A percentile compares a stretch with the other conserved stretches of the same genome.
These are phyloP conservation scores for Lacerta viridis DNA, from an alignment of 2,797 vertebrate genomes.

Conservation along the genomic window DNA sequence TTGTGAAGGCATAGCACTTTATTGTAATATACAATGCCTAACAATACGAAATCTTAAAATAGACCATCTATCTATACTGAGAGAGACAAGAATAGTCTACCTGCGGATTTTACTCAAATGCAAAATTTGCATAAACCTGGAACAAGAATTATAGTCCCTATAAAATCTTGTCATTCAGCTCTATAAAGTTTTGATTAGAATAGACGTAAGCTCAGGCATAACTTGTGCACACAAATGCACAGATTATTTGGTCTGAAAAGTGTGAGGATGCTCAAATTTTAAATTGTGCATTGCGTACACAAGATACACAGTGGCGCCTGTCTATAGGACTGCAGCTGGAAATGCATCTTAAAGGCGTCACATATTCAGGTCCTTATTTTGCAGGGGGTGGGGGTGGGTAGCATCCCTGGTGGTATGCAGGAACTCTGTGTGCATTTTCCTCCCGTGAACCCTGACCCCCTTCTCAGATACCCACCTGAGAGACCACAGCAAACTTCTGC, in stretches of 20 bases:
- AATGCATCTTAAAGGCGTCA: too few relatives aligned
- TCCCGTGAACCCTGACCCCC: not conserved
- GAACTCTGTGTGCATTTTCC: not conserved
- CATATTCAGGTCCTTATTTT: too few relatives aligned
- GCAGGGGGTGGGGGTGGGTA: too few relatives aligned
- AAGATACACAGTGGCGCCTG: too few relatives aligned
- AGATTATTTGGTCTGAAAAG: too few relatives aligned
- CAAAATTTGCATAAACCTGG: not conserved
- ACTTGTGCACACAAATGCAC: too few relatives aligned
- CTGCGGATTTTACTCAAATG: not conserved
- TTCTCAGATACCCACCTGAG: accelerated
- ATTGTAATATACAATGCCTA: not conserved
- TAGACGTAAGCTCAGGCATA: not conserved
- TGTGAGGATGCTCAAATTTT: too few relatives aligned
- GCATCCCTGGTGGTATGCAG: not conserved
- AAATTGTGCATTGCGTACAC: too few relatives aligned
- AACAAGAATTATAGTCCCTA: not conserved
- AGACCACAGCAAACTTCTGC: constrained; percentile 7
- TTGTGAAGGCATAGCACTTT: not conserved
- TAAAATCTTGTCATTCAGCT: not conserved
- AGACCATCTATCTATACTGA: too few relatives aligned
- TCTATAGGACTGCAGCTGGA: too few relatives aligned
- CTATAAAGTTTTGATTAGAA: not conserved
- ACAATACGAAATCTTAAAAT: too few relatives aligned
- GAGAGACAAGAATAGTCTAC: not conserved